Evolutionary conservation across 1,140 invertebrate genomes (phyloP).

Genomic region (Halyomorpha halys): DNA sequence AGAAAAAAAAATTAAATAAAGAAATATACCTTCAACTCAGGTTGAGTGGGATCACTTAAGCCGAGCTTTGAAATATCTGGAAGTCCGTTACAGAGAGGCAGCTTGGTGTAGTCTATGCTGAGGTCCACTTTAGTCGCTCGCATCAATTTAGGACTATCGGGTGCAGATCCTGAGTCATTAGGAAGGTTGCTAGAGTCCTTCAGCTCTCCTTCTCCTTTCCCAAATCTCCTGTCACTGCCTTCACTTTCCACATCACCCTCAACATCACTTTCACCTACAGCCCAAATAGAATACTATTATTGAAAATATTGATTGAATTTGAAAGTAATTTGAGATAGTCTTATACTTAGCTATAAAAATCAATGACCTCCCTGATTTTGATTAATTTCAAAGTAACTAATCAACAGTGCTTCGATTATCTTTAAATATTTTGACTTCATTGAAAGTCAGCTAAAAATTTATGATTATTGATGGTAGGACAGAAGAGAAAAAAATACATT

Average conservation of each 20-base stretch:
- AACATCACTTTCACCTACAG: background rate
- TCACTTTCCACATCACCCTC: conserved; percentile 9
- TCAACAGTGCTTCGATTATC: too few species aligned
- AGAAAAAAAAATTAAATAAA: background rate
- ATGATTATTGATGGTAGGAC: too few species aligned
- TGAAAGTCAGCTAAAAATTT: too few species aligned
- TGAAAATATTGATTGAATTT: too few species aligned
- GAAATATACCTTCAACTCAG: conserved; percentile 3
- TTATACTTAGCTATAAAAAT: too few species aligned
- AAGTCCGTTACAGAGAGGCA: background rate
- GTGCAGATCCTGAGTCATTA: background rate
- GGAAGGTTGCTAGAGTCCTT: background rate
- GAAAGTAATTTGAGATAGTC: too few species aligned
- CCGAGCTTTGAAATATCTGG: conserved; percentile 3
- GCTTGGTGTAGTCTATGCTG: background rate
- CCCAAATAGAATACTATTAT: too few species aligned
- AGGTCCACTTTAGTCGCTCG: background rate
- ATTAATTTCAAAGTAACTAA: too few species aligned
- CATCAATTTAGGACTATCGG: background rate
- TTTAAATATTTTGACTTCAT: too few species aligned
- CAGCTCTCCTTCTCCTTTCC: background rate
- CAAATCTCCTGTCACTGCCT: background rate
- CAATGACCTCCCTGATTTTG: too few species aligned
- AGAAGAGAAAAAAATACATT: too few species aligned
- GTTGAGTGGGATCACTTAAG: background rate